phyloP scores from a whole-genome alignment of 2,113 vertebrate species.

The Aspiorhynchus laticeps region DNA sequence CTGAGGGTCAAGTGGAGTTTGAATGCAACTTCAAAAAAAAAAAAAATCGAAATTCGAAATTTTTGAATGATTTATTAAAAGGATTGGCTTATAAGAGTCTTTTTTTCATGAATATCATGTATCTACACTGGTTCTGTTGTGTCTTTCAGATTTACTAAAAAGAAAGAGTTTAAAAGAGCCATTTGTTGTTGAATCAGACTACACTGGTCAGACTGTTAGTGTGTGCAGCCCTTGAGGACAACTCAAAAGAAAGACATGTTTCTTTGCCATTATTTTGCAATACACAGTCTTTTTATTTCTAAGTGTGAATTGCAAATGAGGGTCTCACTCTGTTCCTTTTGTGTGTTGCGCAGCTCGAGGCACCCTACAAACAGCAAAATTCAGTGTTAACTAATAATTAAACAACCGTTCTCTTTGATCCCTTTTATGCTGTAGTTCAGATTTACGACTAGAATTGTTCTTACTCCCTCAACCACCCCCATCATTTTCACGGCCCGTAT shows the following conservation, averaged over 20 bases:
- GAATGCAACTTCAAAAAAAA: background rate
- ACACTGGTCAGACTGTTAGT: background rate
- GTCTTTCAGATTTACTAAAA: background rate
- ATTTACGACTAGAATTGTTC: conserved; percentile 53
- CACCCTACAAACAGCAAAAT: background rate
- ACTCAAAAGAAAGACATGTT: background rate
- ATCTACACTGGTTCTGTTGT: background rate
- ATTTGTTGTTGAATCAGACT: background rate
- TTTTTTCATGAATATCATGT: background rate
- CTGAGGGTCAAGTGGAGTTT: background rate
- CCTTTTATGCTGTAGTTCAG: conserved; percentile 43
- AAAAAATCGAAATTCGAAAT: no score
- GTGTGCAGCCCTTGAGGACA: background rate
- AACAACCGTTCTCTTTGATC: conserved; percentile 24
- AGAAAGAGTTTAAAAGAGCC: background rate
- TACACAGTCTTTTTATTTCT: background rate
- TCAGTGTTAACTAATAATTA: conserved; percentile 30
- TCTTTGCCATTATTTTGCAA: background rate
- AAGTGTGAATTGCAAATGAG: background rate
- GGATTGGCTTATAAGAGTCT: background rate
- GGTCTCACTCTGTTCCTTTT: background rate
- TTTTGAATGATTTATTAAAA: background rate
- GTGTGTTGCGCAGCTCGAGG: background rate
- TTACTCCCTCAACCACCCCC: conserved; percentile 32
- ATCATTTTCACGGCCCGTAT: conserved; percentile 54